These are phyloP conservation scores for Pipistrellus nathusii DNA, from an alignment of 2,797 vertebrate genomes.

Conservation along the genomic window DNA sequence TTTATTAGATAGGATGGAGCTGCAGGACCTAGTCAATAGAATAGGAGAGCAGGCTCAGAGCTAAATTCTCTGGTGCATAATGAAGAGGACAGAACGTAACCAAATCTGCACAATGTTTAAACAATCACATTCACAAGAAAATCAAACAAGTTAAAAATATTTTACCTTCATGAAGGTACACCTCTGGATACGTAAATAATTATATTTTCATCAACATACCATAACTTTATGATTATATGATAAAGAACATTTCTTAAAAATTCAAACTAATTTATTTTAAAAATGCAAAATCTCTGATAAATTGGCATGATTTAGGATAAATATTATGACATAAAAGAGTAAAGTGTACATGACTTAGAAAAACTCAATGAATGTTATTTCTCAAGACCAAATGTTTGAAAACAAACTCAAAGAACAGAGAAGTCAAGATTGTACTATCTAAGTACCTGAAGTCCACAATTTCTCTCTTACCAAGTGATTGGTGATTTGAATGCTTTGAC, in stretches of 20 bases:
- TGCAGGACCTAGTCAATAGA: background rate
- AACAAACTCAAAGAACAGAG: background rate
- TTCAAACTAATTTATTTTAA: background rate
- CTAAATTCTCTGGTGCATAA: background rate
- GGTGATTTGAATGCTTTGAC: background rate
- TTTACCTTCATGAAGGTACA: background rate
- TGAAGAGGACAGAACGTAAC: background rate
- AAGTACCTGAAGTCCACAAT: background rate
- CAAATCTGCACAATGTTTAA: background rate
- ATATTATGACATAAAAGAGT: background rate
- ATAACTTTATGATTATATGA: background rate
- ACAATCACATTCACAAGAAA: background rate
- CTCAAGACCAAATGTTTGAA: background rate
- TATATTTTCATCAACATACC: background rate
- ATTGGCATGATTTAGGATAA: background rate
- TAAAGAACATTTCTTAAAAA: slow-evolving; percentile 5
- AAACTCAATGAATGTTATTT: background rate
- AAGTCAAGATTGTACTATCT: background rate
- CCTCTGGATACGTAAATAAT: background rate
- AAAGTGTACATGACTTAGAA: background rate
- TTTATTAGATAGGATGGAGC: background rate
- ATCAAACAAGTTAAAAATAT: background rate
- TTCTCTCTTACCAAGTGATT: background rate
- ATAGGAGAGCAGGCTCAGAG: rapidly evolving
- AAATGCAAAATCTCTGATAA: background rate